Percentiles rank a stretch among this genome's conserved stretches.
Evolutionary conservation across 2,797 vertebrate species (phyloP).

Genomic region (Hemitrygon akajei): DNA sequence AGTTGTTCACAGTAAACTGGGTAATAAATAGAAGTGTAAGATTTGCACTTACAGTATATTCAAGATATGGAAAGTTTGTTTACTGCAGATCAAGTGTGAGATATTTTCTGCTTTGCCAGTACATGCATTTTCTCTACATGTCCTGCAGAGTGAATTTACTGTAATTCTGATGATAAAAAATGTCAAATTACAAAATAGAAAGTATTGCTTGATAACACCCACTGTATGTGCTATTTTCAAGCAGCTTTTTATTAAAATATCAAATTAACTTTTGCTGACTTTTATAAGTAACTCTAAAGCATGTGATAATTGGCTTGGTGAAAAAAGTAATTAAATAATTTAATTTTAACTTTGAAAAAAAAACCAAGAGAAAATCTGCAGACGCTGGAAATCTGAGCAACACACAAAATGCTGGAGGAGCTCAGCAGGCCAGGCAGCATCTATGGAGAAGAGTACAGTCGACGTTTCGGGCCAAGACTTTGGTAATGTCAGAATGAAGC

Average conservation of each 20-base stretch:
- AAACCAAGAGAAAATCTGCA: too few relatives aligned
- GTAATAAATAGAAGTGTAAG: too few relatives aligned
- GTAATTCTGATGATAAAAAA: not conserved
- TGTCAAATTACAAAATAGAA: not conserved
- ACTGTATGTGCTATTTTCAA: not conserved
- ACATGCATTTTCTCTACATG: not conserved
- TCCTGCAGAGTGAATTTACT: not conserved
- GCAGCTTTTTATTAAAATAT: not conserved
- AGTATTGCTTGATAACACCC: not conserved
- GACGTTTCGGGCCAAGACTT: too few relatives aligned
- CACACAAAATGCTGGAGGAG: too few relatives aligned
- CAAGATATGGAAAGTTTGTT: not conserved
- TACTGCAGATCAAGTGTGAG: not conserved
- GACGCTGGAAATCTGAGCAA: too few relatives aligned
- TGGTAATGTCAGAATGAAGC: too few relatives aligned
- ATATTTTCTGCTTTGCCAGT: not conserved
- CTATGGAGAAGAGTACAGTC: too few relatives aligned
- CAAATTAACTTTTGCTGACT: not conserved
- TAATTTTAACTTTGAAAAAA: too few relatives aligned
- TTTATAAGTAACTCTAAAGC: not conserved
- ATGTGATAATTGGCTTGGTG: not conserved
- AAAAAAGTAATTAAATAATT: too few relatives aligned
- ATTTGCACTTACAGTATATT: not conserved
- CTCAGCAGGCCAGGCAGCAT: too few relatives aligned
- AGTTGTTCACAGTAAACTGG: not conserved